phyloP scores from a whole-genome alignment of 1,140 invertebrate genomes.

The Drosophila kanapiae region DNA sequence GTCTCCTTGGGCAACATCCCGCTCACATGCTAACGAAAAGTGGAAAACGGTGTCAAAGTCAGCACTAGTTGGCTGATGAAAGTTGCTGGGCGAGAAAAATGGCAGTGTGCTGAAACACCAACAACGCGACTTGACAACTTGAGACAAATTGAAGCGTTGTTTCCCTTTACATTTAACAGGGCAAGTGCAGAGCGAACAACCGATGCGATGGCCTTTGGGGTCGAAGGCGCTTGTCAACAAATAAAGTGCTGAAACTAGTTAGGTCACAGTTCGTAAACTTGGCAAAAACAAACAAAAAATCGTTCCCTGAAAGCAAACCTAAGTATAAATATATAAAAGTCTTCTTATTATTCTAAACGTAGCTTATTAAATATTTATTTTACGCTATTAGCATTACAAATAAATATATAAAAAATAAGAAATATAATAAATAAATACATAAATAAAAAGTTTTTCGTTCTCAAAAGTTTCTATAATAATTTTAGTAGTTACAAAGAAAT shows the following conservation, averaged over 20 bases:
- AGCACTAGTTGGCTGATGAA: slow-evolving; percentile 46
- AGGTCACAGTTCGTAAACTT: slow-evolving; percentile 3
- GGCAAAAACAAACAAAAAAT: background rate
- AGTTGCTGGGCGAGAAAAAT: slow-evolving; percentile 28
- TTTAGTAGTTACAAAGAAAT: too few relatives aligned
- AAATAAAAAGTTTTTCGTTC: too few relatives aligned
- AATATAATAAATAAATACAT: too few relatives aligned
- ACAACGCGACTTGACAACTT: slow-evolving; percentile 66
- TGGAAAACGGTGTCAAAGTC: slow-evolving; percentile 83
- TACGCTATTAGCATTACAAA: too few relatives aligned
- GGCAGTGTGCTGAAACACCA: slow-evolving; percentile 47
- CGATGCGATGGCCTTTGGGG: slow-evolving; percentile 34
- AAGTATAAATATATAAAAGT: background rate
- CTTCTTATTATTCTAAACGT: background rate
- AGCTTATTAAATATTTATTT: too few relatives aligned
- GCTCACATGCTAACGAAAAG: slow-evolving; percentile 72
- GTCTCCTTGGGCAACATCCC: slow-evolving; percentile 14
- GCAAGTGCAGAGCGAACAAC: background rate
- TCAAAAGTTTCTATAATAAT: too few relatives aligned
- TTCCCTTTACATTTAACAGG: slow-evolving; percentile 30
- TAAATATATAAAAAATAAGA: too few relatives aligned
- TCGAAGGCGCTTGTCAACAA: slow-evolving; percentile 34
- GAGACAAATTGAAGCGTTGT: slow-evolving; percentile 80
- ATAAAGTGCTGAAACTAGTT: slow-evolving; percentile 46
- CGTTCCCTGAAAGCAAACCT: too few relatives aligned